Conservation (phyloP, 2,797 vertebrate species). For the Psittacula echo region DNA sequence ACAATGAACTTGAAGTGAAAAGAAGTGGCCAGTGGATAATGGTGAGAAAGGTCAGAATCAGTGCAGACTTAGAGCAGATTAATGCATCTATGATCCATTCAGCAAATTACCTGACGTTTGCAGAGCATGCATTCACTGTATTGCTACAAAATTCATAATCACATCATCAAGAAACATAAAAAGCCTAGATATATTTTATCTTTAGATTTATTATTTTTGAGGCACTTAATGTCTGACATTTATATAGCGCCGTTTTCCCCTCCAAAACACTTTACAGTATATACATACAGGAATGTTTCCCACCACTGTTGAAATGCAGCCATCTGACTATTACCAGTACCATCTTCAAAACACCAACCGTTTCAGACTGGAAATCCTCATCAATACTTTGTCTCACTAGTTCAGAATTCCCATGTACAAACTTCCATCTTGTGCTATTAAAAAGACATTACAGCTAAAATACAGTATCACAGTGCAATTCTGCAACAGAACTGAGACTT, state of each 20-base stretch:
- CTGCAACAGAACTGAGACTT: constrained; percentile 42
- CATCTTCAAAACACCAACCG: constrained; percentile 40
- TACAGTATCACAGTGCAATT: constrained; percentile 53
- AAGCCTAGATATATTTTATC: not conserved
- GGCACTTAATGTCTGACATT: constrained; percentile 75
- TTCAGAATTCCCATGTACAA: not conserved
- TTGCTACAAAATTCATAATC: not conserved
- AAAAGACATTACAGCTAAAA: constrained; percentile 50
- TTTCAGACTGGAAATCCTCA: not conserved
- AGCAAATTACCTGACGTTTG: not conserved
- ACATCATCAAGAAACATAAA: constrained; percentile 2
- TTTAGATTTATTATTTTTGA: constrained; percentile 74
- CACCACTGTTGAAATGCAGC: constrained; percentile 47
- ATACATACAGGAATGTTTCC: constrained; percentile 68
- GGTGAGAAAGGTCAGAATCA: not conserved
- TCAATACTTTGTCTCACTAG: not conserved
- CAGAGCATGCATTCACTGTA: not conserved
- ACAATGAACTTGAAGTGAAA: not conserved
- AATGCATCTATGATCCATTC: not conserved
- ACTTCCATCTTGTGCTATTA: constrained; percentile 51
- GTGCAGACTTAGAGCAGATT: not conserved
- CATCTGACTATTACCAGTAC: constrained; percentile 40
- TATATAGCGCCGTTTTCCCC: constrained; percentile 61
- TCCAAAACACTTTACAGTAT: constrained; percentile 67
- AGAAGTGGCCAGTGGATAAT: not conserved